Evolutionary conservation across 2,113 vertebrate genomes (phyloP).

Genomic region (Phylloscopus whistleri): DNA sequence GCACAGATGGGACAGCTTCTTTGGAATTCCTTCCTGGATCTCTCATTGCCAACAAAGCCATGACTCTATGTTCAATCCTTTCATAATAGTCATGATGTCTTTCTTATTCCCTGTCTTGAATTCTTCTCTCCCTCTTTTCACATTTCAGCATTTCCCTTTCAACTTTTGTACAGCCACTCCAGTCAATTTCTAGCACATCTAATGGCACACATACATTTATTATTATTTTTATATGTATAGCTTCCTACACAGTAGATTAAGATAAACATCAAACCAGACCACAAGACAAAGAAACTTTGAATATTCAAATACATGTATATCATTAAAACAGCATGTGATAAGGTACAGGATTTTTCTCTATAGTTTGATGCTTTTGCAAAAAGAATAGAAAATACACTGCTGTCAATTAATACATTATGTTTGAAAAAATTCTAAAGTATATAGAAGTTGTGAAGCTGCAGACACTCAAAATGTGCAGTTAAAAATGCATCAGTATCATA

Average conservation of each 20-base stretch:
- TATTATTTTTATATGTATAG: background rate
- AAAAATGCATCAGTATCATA: background rate
- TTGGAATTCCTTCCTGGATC: background rate
- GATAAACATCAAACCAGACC: background rate
- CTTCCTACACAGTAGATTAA: background rate
- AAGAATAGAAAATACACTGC: background rate
- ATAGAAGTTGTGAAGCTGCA: background rate
- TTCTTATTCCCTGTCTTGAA: background rate
- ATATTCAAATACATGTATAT: background rate
- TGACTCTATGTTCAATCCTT: background rate
- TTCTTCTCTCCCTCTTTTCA: background rate
- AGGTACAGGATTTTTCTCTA: background rate
- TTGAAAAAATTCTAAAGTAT: background rate
- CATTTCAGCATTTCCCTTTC: background rate
- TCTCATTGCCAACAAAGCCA: background rate
- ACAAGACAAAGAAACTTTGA: background rate
- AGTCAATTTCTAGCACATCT: background rate
- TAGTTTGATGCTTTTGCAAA: background rate
- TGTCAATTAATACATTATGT: background rate
- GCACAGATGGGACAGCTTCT: constrained; percentile 8
- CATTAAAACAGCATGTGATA: background rate
- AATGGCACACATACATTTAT: background rate
- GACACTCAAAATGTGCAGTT: background rate
- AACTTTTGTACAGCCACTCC: background rate
- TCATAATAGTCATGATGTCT: background rate